A percentile compares a stretch with the other conserved stretches of the same genome.
Conservation (phyloP, 2,797 vertebrate genomes). For the Geotrypetes seraphini region DNA sequence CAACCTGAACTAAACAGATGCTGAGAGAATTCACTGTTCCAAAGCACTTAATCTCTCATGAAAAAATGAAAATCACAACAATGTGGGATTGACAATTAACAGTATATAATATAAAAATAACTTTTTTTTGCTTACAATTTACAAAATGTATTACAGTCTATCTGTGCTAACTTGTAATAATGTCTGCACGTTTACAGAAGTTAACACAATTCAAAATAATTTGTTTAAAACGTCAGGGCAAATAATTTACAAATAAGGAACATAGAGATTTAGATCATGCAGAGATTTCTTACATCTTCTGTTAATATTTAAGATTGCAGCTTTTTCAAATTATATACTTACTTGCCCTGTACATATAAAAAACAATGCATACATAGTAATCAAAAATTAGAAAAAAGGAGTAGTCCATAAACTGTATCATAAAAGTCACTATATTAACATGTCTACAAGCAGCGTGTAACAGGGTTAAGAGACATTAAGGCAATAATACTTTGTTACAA, state of each 20-base stretch:
- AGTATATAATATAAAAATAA: conserved; percentile 96
- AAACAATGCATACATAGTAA: conserved; percentile 82
- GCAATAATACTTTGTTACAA: conserved; percentile 67
- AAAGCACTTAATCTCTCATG: conserved; percentile 87
- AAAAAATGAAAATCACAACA: conserved; percentile 62
- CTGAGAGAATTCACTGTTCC: conserved; percentile 62
- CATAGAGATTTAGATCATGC: conserved; percentile 77
- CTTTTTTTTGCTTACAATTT: conserved; percentile 97
- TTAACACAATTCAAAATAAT: conserved; percentile 67
- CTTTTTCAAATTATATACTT: conserved; percentile 84
- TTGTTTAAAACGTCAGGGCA: conserved; percentile 78
- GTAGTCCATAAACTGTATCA: conserved; percentile 77
- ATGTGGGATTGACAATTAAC: conserved; percentile 54
- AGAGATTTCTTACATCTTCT: conserved; percentile 96
- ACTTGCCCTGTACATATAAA: conserved; percentile 89
- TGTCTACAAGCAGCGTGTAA: conserved; percentile 72
- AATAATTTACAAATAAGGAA: conserved; percentile 94
- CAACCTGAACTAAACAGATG: no score
- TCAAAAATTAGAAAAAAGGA: conserved; percentile 69
- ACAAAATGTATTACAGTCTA: conserved; percentile 96
- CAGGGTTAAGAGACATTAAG: conserved; percentile 66
- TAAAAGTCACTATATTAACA: conserved; percentile 68
- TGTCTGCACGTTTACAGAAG: conserved; percentile 60
- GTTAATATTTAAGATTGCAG: conserved; percentile 86
- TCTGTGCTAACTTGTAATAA: conserved; percentile 65